Percentiles rank a stretch among this genome's conserved stretches.
Conservation (phyloP, 2,113 vertebrate species). For the Talpa occidentalis region DNA sequence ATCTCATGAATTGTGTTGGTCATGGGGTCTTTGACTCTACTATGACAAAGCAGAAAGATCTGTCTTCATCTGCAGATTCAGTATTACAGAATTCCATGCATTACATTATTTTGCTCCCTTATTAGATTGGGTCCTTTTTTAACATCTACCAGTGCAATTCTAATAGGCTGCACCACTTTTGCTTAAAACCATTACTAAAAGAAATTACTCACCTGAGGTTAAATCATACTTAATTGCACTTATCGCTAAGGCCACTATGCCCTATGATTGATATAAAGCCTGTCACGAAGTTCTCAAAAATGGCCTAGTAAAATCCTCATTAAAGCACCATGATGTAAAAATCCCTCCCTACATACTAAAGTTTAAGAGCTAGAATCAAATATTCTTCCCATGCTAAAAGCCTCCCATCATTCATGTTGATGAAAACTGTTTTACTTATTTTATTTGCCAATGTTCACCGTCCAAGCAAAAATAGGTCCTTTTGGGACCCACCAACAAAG, state of each 20-base stretch:
- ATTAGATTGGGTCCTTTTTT: neutral
- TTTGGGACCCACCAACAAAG: neutral
- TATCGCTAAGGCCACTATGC: neutral
- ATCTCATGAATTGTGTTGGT: neutral
- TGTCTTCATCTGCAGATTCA: neutral
- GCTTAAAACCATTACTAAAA: neutral
- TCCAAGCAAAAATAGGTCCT: neutral
- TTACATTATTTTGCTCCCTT: neutral
- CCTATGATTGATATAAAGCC: neutral
- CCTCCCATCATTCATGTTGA: neutral
- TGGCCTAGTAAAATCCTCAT: neutral
- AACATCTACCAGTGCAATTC: neutral
- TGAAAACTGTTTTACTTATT: neutral
- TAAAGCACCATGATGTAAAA: neutral
- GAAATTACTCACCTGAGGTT: neutral
- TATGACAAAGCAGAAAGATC: neutral
- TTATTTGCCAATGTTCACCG: neutral
- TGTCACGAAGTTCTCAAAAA: neutral
- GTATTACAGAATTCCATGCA: neutral
- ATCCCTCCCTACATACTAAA: neutral
- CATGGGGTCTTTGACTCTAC: neutral
- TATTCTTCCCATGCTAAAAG: neutral
- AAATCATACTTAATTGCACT: neutral
- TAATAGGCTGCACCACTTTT: neutral
- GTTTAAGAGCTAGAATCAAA: neutral